Evolutionary conservation across 1,140 invertebrate genomes (phyloP), one percentile per base, ranked within the genome.

Genomic region (Apocrypta bakeri): DNA sequence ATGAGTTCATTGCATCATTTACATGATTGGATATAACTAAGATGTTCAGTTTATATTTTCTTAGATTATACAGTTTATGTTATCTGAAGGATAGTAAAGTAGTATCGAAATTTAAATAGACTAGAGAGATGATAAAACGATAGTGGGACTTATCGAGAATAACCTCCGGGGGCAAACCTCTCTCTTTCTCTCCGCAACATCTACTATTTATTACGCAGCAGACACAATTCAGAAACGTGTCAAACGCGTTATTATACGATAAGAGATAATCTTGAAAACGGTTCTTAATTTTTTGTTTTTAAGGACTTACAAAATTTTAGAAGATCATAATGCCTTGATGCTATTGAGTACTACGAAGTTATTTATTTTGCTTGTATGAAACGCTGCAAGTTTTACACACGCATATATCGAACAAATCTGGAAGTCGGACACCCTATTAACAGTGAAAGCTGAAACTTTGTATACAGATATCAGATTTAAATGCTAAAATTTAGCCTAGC

Each of bases 191-290:
- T 21, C 48, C 48, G 25, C n/a, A 76, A 1, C 56, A 64, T n/a
- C 24, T 40, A n/a, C 25, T 78, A 78, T 78, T 68, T 78, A 78
- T 68, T 64, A 68, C 9, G 21, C 37, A 2, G 63, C 37, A 29
- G 42, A 78, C 63, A n/a, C 12, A 24, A 66, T 40, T 77, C 61
- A 77, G 11, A 77, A 29, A 61, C 27, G n/a, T 77, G 61, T 63
- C 31, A 40, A 77, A 66, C 31, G 37, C 61, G 29, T 66, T n/a
- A 77, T 77, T 77, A 63, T 40, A 1, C 17, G 61, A 40, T 73
- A 25, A 17, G 21, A 21, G 21, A 6, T 0, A 0, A 21, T 21
- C 17, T 56, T 56, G 17, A 56, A 56, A 21, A 17, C 9, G 12
- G 12, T 17, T 48, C 21, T 11, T 48, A 14, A 11, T 48, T 48